These are phyloP conservation scores for Margaritifera margaritifera DNA, from an alignment of 2,888 invertebrate species.

Conservation along the genomic window DNA sequence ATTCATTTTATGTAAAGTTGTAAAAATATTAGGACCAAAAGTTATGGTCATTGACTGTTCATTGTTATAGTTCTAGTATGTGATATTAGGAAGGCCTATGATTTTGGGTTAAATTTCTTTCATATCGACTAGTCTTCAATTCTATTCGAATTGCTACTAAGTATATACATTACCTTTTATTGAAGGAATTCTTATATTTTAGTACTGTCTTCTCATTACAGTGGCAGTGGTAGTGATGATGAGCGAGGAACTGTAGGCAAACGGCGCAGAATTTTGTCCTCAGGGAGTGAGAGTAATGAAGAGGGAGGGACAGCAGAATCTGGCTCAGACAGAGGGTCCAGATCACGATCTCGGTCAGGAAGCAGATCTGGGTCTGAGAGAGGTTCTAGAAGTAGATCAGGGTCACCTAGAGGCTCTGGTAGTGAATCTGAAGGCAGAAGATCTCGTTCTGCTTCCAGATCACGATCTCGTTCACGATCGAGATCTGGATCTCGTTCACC, in stretches of 20 bases:
- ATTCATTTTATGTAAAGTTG: too few species aligned
- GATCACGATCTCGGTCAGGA: conserved; percentile 50
- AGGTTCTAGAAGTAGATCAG: conserved; percentile 53
- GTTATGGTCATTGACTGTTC: too few species aligned
- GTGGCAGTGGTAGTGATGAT: conserved; percentile 52
- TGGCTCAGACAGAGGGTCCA: conserved; percentile 38
- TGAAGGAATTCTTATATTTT: not conserved
- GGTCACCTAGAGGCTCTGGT: conserved; percentile 63
- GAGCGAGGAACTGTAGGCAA: conserved; percentile 58
- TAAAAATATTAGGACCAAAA: too few species aligned
- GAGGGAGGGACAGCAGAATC: too few species aligned
- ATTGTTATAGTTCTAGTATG: too few species aligned
- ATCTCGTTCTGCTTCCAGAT: conserved; percentile 49
- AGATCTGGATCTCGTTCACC: conserved; percentile 17
- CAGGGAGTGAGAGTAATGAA: conserved; percentile 62
- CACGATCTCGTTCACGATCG: conserved; percentile 30
- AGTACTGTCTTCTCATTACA: conserved; percentile 11
- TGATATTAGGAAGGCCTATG: too few species aligned
- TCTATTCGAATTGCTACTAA: not conserved
- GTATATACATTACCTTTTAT: not conserved
- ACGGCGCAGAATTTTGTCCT: conserved; percentile 64
- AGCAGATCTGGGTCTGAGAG: conserved; percentile 55
- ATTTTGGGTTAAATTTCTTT: not conserved
- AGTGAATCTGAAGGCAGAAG: conserved; percentile 32
- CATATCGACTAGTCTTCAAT: not conserved